Percentiles rank a stretch among this genome's conserved stretches.
Conservation (phyloP, 2,888 invertebrate species). For the Linnaemya tessellans region DNA sequence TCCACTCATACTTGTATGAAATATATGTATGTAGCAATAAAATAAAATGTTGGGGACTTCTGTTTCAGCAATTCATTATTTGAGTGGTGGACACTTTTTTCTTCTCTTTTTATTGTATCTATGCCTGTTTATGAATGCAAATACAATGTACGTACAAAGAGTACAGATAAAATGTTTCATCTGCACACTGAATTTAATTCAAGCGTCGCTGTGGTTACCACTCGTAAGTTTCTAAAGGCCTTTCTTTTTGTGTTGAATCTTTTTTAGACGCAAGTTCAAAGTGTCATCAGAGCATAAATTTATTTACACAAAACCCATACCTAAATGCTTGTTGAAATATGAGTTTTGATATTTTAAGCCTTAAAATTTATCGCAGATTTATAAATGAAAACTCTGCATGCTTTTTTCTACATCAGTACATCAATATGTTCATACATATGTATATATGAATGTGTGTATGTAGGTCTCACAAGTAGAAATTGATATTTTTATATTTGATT, state of each 20-base stretch:
- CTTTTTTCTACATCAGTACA: background rate
- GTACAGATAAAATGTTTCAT: background rate
- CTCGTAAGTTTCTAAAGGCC: background rate
- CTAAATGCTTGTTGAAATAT: background rate
- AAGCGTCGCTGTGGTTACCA: conserved; percentile 49
- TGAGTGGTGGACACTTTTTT: background rate
- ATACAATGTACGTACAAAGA: background rate
- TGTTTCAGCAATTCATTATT: background rate
- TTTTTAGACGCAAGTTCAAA: conserved; percentile 60
- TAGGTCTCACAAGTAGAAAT: background rate
- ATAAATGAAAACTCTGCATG: background rate
- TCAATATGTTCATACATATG: background rate
- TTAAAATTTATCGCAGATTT: too few species aligned
- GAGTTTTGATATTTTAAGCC: too few species aligned
- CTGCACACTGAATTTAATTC: conserved; percentile 38
- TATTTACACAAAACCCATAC: background rate
- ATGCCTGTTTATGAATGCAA: background rate
- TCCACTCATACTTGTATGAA: too few species aligned
- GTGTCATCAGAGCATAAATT: conserved; percentile 42
- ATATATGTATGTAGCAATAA: too few species aligned
- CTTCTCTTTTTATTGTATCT: background rate
- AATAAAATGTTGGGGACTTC: background rate
- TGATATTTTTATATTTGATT: conserved; percentile 9
- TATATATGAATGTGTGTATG: background rate
- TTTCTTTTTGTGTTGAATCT: conserved; percentile 22